Evolutionary conservation across 1,140 invertebrate genomes (phyloP).

Genomic region (Brachionus calyciflorus): DNA sequence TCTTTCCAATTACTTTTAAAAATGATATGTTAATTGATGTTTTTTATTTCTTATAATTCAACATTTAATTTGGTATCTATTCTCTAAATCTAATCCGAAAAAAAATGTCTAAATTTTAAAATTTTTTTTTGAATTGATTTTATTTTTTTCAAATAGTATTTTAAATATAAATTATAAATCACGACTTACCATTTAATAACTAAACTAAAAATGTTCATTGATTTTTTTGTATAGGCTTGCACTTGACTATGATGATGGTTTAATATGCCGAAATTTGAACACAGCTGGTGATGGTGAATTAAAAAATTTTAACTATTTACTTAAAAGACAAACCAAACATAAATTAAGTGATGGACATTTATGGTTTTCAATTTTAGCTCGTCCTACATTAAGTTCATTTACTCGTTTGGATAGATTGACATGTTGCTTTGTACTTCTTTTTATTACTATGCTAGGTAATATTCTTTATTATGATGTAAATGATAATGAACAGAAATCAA

Average conservation of each 20-base stretch:
- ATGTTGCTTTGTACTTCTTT: slow-evolving; percentile 13
- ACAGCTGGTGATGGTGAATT: neutral
- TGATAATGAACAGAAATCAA: neutral
- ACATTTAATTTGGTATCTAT: no score
- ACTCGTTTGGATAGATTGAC: neutral
- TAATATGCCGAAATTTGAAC: slow-evolving; percentile 57
- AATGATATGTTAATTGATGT: no score
- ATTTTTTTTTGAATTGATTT: no score
- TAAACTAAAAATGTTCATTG: neutral
- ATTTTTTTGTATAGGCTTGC: slow-evolving; percentile 52
- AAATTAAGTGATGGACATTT: slow-evolving; percentile 31
- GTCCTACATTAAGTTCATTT: neutral
- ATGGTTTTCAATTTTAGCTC: slow-evolving; percentile 10
- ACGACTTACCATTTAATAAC: no score
- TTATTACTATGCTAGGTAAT: slow-evolving; percentile 12
- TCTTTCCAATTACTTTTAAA: no score
- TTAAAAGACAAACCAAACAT: slow-evolving; percentile 8
- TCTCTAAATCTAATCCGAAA: no score
- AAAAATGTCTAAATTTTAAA: no score
- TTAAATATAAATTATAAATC: no score
- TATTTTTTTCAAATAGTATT: no score
- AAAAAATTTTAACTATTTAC: neutral
- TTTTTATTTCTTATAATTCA: no score
- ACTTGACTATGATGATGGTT: slow-evolving; percentile 59
- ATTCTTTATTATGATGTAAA: slow-evolving; percentile 31